Evolutionary conservation across 2,797 vertebrate species (phyloP).

Genomic region (Pipistrellus pygmaeus): DNA sequence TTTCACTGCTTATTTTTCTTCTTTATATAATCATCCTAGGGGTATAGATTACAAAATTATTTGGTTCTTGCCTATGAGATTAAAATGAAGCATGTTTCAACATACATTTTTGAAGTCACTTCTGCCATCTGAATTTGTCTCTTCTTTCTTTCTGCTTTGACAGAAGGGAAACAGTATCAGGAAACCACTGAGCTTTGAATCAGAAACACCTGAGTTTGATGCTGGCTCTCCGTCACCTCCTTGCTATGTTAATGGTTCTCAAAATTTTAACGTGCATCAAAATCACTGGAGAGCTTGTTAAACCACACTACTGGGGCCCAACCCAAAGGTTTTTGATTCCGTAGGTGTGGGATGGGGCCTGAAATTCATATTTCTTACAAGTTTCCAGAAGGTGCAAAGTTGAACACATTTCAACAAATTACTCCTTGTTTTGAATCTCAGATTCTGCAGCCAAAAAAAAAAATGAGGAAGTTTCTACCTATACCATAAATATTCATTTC

Average conservation of each 20-base stretch:
- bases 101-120: too few relatives aligned
- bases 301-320: not conserved
- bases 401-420: slow-evolving; percentile 23
- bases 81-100: too few relatives aligned
- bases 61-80: slow-evolving; percentile 42
- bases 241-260: slow-evolving; percentile 27
- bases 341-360: not conserved
- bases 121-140: too few relatives aligned
- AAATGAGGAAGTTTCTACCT: not conserved
- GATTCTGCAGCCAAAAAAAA: slow-evolving; percentile 1
- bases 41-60: slow-evolving; percentile 43
- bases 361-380: slow-evolving; percentile 15
- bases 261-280: slow-evolving; percentile 3
- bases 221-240: not conserved
- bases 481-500: not conserved
- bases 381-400: not conserved
- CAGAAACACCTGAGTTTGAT: slow-evolving; percentile 42
- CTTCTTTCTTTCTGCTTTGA: not conserved
- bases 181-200: not conserved
- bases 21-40: slow-evolving; percentile 54
- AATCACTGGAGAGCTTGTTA: not conserved
- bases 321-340: not conserved
- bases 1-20: slow-evolving; percentile 52
- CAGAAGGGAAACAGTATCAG: not conserved
- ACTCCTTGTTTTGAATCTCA: slow-evolving; percentile 33